A percentile compares a stretch with the other conserved stretches of the same genome.
These are phyloP conservation scores for Pocillopora meandrina DNA, from an alignment of 92 coral and sea anemone genomes.

Conservation along the genomic window DNA sequence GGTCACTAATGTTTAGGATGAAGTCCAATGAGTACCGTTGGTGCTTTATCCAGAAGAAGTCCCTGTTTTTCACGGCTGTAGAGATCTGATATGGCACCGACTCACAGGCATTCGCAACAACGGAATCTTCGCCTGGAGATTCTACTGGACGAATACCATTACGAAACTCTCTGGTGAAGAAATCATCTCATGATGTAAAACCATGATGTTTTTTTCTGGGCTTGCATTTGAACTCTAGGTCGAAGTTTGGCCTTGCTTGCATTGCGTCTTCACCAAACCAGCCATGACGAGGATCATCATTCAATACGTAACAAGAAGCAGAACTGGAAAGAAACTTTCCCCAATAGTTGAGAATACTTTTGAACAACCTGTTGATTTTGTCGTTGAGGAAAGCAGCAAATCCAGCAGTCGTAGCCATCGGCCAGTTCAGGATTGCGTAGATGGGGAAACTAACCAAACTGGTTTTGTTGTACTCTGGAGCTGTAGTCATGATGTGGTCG, in stretches of 20 bases:
- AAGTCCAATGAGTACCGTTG: slow-evolving; percentile 64
- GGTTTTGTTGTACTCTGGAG: slow-evolving; percentile 29
- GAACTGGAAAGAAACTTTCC: slow-evolving; percentile 52
- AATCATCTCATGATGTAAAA: slow-evolving; percentile 70
- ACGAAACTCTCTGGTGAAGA: slow-evolving; percentile 65
- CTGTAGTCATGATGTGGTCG: slow-evolving; percentile 48
- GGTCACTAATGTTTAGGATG: slow-evolving; percentile 52
- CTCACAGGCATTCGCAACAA: slow-evolving; percentile 75
- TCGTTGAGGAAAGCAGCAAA: slow-evolving; percentile 24
- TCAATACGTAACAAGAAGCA: slow-evolving; percentile 50
- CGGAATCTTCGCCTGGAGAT: slow-evolving; percentile 48
- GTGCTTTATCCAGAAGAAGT: slow-evolving; percentile 56
- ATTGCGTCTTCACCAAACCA: slow-evolving; percentile 69
- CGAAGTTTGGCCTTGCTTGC: slow-evolving; percentile 68
- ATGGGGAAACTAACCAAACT: slow-evolving; percentile 57
- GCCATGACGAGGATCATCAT: slow-evolving; percentile 40
- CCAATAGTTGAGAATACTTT: slow-evolving; percentile 64
- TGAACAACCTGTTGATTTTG: slow-evolving; percentile 62
- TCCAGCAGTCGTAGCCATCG: slow-evolving; percentile 68
- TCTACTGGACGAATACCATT: slow-evolving; percentile 67
- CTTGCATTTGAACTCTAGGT: slow-evolving; percentile 50
- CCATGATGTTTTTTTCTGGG: slow-evolving; percentile 46
- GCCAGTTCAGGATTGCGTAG: slow-evolving; percentile 64
- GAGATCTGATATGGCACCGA: slow-evolving; percentile 65
- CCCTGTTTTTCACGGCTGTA: slow-evolving; percentile 38